A percentile compares a stretch with the other conserved stretches of the same genome.
Evolutionary conservation across 2,888 invertebrate species (phyloP).

Genomic region (Serripes groenlandicus): DNA sequence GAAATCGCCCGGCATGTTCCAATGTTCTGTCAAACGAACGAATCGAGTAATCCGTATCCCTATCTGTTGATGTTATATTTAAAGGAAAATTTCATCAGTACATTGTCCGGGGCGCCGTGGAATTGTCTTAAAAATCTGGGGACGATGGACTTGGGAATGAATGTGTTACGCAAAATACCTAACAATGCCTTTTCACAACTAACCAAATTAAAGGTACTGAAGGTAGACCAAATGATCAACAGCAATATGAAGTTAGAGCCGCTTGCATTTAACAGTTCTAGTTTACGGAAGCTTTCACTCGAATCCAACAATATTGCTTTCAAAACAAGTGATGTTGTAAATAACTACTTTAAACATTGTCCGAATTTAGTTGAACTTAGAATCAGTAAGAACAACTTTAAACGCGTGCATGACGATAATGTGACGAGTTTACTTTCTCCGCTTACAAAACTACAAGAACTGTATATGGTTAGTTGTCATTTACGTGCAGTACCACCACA

Average conservation of each 20-base stretch:
- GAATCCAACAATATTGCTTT: slow-evolving; percentile 1
- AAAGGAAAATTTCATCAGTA: slow-evolving; percentile 1
- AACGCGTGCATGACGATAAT: neutral
- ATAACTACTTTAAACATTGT: slow-evolving; percentile 19
- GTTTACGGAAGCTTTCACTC: neutral
- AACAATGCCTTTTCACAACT: slow-evolving; percentile 5
- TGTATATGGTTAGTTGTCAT: slow-evolving; percentile 1
- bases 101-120: neutral
- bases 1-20: neutral
- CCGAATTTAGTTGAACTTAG: slow-evolving; percentile 16
- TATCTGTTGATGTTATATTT: slow-evolving; percentile 1
- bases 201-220: neutral
- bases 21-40: neutral
- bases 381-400: slow-evolving; percentile 25
- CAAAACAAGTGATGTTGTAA: neutral
- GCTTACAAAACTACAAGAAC: slow-evolving; percentile 25
- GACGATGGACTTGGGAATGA: neutral
- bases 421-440: slow-evolving; percentile 17
- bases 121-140: slow-evolving; percentile 6
- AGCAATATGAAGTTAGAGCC: slow-evolving; percentile 4
- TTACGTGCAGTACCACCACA: neutral
- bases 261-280: slow-evolving; percentile 8
- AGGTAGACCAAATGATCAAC: neutral
- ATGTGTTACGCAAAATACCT: neutral
- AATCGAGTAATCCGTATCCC: neutral